phyloP scores from a whole-genome alignment of 2,113 vertebrate species.

The Formicarius rufipectus region DNA sequence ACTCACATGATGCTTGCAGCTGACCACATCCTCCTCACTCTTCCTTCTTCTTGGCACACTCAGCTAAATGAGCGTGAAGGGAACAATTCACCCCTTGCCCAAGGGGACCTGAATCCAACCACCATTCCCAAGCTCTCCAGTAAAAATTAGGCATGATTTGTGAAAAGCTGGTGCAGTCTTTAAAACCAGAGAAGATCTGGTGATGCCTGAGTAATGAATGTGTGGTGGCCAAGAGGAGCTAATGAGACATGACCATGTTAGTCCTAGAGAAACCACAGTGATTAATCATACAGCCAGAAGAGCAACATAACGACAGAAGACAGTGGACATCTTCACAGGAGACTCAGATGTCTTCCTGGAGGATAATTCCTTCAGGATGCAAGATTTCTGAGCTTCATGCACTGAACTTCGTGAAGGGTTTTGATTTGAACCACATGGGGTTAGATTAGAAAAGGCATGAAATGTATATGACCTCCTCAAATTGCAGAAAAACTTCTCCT shows the following conservation, averaged over 20 bases:
- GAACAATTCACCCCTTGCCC: background rate
- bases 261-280: background rate
- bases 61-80: background rate
- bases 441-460: background rate
- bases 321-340: background rate
- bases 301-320: background rate
- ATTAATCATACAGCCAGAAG: background rate
- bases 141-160: background rate
- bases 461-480: background rate
- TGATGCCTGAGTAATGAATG: background rate
- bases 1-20: background rate
- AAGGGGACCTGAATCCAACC: background rate
- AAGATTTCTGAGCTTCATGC: background rate
- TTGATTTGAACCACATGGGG: background rate
- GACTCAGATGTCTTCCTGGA: background rate
- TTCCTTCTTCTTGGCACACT: background rate
- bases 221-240: background rate
- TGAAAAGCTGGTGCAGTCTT: background rate
- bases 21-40: slow-evolving; percentile 2
- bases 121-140: background rate
- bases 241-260: background rate
- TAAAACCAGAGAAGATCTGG: background rate
- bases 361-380: background rate
- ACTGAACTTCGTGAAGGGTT: background rate
- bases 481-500: background rate